These are phyloP conservation scores for Toxostoma redivivum DNA, from an alignment of 2,113 vertebrate genomes.

Conservation along the genomic window DNA sequence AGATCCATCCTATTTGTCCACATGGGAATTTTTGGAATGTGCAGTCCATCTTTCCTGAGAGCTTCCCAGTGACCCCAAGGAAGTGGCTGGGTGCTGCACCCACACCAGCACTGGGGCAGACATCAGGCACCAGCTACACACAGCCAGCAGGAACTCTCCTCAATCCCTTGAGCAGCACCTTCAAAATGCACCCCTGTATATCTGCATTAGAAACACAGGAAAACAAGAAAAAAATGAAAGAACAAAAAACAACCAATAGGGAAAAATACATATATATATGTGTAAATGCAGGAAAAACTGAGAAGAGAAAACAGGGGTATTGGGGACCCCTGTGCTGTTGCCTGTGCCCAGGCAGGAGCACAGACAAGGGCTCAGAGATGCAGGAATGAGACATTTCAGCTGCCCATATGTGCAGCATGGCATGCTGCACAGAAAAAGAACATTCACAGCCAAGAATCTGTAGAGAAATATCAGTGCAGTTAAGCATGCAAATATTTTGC, in stretches of 20 bases:
- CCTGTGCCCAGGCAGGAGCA: not conserved
- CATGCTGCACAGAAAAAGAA: not conserved
- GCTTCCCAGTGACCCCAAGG: not conserved
- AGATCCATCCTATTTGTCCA: not conserved
- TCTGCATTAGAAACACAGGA: not conserved
- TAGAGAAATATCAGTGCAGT: not conserved
- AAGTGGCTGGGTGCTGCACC: too few relatives aligned
- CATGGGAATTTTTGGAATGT: not conserved
- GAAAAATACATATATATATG: not conserved
- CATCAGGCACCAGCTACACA: not conserved
- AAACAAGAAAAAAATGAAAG: not conserved
- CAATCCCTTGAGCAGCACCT: not conserved
- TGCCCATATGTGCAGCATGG: not conserved
- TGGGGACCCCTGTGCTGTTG: fast-evolving
- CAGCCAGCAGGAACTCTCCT: not conserved
- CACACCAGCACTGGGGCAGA: fast-evolving
- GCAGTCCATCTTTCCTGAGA: not conserved
- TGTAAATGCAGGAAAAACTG: not conserved
- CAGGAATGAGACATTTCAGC: not conserved
- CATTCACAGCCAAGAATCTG: not conserved
- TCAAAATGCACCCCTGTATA: fast-evolving
- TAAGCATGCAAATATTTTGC: not conserved
- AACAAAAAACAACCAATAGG: not conserved
- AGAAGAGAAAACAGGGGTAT: not conserved
- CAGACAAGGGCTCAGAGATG: not conserved